Evolutionary conservation across 2,797 vertebrate species (phyloP).

Genomic region (Coracias cyanogaster): DNA sequence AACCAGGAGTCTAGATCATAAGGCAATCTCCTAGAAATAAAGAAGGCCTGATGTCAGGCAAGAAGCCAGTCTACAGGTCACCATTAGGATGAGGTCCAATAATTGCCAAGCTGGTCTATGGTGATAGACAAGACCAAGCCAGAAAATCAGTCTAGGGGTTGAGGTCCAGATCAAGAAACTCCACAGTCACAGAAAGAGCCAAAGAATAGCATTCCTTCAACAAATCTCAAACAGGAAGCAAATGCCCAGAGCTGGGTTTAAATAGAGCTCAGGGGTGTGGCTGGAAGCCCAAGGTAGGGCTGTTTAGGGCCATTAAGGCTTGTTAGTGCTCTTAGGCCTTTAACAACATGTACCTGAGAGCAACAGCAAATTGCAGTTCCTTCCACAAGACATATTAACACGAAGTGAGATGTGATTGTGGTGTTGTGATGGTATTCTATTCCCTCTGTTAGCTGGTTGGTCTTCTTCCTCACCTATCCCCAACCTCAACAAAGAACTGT

Average conservation of each 20-base stretch:
- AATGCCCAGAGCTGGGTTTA: accelerated
- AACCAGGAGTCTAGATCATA: neutral
- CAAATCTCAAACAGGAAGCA: accelerated
- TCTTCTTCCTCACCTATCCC: neutral
- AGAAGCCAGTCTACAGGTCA: neutral
- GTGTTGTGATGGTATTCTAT: neutral
- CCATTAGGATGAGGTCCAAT: neutral
- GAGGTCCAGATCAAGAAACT: neutral
- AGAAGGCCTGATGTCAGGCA: neutral
- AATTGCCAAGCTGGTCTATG: accelerated
- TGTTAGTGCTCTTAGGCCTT: neutral
- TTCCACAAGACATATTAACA: too few species aligned
- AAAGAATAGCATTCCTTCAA: accelerated
- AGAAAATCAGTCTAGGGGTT: accelerated
- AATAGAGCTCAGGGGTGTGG: neutral
- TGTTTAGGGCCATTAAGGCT: neutral
- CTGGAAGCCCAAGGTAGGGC: neutral
- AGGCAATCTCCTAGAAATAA: neutral
- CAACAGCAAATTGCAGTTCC: neutral
- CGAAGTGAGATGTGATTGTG: neutral
- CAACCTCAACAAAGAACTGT: neutral
- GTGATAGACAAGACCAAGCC: accelerated
- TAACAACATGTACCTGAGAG: accelerated
- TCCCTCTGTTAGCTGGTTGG: neutral
- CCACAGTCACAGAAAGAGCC: accelerated